A percentile compares a stretch with the other conserved stretches of the same genome.
phyloP scores from a whole-genome alignment of 2,797 vertebrate species.

The Peromyscus melanophrys region DNA sequence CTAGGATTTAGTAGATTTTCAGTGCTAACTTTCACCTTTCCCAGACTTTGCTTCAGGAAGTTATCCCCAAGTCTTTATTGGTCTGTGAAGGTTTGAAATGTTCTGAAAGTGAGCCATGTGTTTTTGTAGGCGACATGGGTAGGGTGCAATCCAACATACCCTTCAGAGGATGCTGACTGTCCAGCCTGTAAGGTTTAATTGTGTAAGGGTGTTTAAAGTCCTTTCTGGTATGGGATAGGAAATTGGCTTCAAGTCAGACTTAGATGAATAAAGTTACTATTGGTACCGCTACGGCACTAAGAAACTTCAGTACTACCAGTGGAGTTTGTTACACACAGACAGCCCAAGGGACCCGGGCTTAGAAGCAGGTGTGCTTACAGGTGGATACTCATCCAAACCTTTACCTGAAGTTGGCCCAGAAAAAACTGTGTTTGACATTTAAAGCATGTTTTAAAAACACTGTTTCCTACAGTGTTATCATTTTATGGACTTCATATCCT shows the following conservation, averaged over 20 bases:
- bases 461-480: not conserved
- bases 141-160: constrained; percentile 78
- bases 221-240: constrained; percentile 60
- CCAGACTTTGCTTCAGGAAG: not conserved
- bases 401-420: not conserved
- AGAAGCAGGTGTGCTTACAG: not conserved
- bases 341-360: not conserved
- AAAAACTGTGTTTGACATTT: constrained; percentile 30
- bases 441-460: constrained; percentile 41
- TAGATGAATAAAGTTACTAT: not conserved
- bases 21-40: constrained; percentile 39
- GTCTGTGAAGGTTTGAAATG: not conserved
- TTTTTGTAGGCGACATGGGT: constrained; percentile 47
- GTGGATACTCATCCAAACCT: constrained; percentile 2
- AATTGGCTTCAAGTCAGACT: constrained; percentile 7
- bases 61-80: not conserved
- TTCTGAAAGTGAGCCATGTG: not conserved
- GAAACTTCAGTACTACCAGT: constrained; percentile 77
- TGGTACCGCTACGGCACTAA: constrained; percentile 1
- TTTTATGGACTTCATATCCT: not conserved
- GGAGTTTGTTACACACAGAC: constrained; percentile 3
- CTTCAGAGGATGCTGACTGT: constrained; percentile 62
- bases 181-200: constrained; percentile 63
- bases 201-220: constrained; percentile 59
- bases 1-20: not conserved